phyloP scores from a whole-genome alignment of 2,888 invertebrate species.

The Meiosimyza platycephala region DNA sequence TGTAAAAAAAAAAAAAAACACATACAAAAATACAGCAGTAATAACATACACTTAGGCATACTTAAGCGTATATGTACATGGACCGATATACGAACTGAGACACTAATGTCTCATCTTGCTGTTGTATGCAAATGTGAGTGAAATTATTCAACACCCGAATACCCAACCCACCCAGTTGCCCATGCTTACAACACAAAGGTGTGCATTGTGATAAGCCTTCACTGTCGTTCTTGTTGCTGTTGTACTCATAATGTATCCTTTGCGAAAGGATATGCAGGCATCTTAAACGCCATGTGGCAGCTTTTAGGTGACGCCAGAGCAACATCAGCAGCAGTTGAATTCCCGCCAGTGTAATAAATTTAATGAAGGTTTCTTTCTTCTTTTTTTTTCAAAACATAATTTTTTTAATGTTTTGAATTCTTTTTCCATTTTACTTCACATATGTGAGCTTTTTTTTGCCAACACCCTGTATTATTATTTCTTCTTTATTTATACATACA shows the following conservation, averaged over 20 bases:
- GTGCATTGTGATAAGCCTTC: slow-evolving; percentile 23
- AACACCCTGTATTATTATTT: neutral
- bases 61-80: slow-evolving; percentile 10
- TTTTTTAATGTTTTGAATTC: slow-evolving; percentile 9
- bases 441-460: neutral
- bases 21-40: slow-evolving; percentile 17
- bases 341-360: slow-evolving; percentile 31
- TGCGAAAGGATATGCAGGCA: neutral
- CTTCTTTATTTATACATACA: neutral
- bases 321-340: slow-evolving; percentile 5
- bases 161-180: neutral
- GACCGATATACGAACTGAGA: neutral
- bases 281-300: slow-evolving; percentile 20
- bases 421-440: neutral
- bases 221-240: neutral
- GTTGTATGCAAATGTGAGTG: slow-evolving; percentile 22
- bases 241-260: slow-evolving; percentile 16
- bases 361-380: slow-evolving; percentile 27
- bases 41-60: slow-evolving; percentile 23
- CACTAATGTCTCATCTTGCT: neutral
- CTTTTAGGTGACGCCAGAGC: neutral
- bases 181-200: neutral
- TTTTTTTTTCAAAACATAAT: neutral
- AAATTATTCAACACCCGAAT: slow-evolving; percentile 10
- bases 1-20: slow-evolving; percentile 27